Evolutionary conservation across 2,888 invertebrate genomes (phyloP), one percentile per base, ranked within the genome.

Genomic region (Teleiodes luculella): DNA sequence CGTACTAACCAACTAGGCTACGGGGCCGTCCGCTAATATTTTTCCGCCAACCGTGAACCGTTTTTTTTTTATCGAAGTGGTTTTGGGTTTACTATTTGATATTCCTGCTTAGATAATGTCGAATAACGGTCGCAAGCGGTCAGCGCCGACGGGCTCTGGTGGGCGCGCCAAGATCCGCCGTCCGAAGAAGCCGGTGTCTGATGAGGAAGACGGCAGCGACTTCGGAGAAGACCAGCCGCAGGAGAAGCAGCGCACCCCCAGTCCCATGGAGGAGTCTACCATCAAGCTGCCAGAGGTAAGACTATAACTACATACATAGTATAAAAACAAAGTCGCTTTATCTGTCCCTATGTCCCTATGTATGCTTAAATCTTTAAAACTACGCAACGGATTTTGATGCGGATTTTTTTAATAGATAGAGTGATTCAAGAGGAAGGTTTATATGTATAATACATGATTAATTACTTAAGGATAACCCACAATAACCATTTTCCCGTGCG

Each of bases 281-380:
- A 85, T 90, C 7, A 93, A 93, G 70, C 74, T 94, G 58, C 94
- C 94, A 7, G 92, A 93, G 74, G 91, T 90, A 68, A 24, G n/a
- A n/a, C n/a, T n/a, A n/a, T n/a, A n/a, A n/a, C n/a, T n/a, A n/a
- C n/a, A n/a, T n/a, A n/a, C n/a, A n/a, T n/a, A n/a, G n/a, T n/a
- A n/a, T n/a, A n/a, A n/a, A n/a, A n/a, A n/a, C n/a, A n/a, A n/a
- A n/a, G n/a, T n/a, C n/a, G n/a, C n/a, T n/a, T n/a, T n/a, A n/a
- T n/a, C n/a, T n/a, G n/a, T n/a, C n/a, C n/a, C n/a, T n/a, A n/a
- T n/a, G n/a, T n/a, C n/a, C n/a, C n/a, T n/a, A n/a, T n/a, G n/a
- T n/a, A n/a, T n/a, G n/a, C n/a, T n/a, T n/a, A n/a, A n/a, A n/a
- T n/a, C n/a, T n/a, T n/a, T n/a, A n/a, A n/a, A n/a, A n/a, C n/a